A percentile compares a stretch with the other conserved stretches of the same genome.
Evolutionary conservation across 2,888 invertebrate species (phyloP).

Genomic region (Epirrhoe alternata): DNA sequence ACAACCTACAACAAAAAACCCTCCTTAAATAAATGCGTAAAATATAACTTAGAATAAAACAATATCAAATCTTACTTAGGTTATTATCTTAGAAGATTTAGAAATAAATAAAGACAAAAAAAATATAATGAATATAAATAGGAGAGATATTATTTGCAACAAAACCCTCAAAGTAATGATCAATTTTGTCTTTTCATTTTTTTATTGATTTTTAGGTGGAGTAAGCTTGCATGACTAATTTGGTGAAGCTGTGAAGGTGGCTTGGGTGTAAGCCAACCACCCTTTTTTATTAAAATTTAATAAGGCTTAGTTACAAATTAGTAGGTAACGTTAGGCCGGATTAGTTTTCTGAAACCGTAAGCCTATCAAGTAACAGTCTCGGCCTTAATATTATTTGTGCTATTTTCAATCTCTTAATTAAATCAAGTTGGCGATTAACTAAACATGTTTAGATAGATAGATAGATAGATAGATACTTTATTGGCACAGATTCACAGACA

Average conservation of each 20-base stretch:
- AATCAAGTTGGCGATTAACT: not conserved
- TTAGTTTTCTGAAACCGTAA: not conserved
- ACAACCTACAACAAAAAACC: not conserved
- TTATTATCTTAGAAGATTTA: too few relatives aligned
- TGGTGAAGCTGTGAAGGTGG: conserved; percentile 29
- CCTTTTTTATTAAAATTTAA: conserved; percentile 1
- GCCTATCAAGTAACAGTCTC: not conserved
- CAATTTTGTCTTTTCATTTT: not conserved
- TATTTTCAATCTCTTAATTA: not conserved
- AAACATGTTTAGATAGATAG: not conserved
- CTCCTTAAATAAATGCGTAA: not conserved
- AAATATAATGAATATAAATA: not conserved
- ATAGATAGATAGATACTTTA: too few relatives aligned
- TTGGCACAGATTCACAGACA: too few relatives aligned
- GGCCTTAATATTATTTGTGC: not conserved
- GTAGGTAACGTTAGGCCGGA: not conserved
- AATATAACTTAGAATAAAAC: too few relatives aligned
- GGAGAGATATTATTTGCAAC: not conserved
- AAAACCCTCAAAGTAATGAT: not conserved
- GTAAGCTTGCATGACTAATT: conserved; percentile 54
- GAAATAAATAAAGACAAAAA: not conserved
- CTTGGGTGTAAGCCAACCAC: conserved; percentile 3
- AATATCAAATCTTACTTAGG: too few relatives aligned
- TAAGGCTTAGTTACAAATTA: conserved; percentile 2
- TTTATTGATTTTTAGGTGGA: conserved; percentile 33